phyloP scores from a whole-genome alignment of 2,888 invertebrate genomes.

The Eilema caniola region DNA sequence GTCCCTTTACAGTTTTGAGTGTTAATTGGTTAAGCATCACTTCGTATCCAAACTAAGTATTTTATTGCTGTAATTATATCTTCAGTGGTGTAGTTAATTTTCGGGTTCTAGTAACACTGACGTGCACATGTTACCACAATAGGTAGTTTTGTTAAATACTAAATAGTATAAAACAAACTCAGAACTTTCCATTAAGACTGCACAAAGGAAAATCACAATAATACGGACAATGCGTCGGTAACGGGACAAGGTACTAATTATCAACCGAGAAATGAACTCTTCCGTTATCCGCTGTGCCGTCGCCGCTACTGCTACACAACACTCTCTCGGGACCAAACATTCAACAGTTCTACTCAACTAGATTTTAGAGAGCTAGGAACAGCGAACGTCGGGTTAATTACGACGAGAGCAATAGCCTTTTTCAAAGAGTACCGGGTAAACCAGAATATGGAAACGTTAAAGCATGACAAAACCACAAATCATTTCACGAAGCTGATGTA shows the following conservation, averaged over 20 bases:
- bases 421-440: constrained; percentile 30
- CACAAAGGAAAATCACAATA: constrained; percentile 81
- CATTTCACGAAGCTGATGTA: constrained; percentile 47
- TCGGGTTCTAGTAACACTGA: constrained; percentile 28
- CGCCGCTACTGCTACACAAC: constrained; percentile 50
- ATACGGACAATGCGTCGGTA: constrained; percentile 80
- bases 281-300: constrained; percentile 66
- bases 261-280: constrained; percentile 76
- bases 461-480: constrained; percentile 40
- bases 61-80: neutral
- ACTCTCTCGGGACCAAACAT: constrained; percentile 57
- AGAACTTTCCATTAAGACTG: constrained; percentile 72
- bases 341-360: constrained; percentile 28
- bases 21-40: constrained; percentile 63
- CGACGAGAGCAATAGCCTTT: constrained; percentile 26
- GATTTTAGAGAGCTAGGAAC: constrained; percentile 29
- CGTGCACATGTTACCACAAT: constrained; percentile 58
- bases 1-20: constrained; percentile 70
- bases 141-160: constrained; percentile 54
- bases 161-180: constrained; percentile 67
- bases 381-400: constrained; percentile 27
- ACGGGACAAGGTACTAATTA: constrained; percentile 83
- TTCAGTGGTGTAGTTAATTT: constrained; percentile 13
- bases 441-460: constrained; percentile 31
- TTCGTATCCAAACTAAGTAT: neutral